Evolutionary conservation across 1,140 invertebrate genomes (phyloP).

Genomic region (Aphaenogaster rudis): DNA sequence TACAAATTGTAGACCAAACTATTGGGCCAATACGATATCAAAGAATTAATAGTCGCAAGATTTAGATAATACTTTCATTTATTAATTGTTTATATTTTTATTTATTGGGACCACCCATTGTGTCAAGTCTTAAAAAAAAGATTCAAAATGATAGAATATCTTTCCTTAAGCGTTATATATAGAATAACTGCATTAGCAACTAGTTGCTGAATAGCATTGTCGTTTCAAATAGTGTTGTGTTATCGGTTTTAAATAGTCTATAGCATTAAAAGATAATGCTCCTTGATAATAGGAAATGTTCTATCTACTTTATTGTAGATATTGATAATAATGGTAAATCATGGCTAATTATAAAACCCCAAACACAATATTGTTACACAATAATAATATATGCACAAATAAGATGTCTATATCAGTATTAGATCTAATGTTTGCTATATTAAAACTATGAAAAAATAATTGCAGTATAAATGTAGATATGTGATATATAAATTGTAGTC

Average conservation of each 20-base stretch:
- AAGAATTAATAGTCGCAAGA: conserved; percentile 14
- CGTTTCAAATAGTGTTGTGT: conserved; percentile 1
- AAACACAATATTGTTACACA: conserved; percentile 38
- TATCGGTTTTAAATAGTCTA: conserved; percentile 32
- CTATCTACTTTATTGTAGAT: conserved; percentile 17
- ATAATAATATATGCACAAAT: conserved; percentile 41
- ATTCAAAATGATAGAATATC: conserved; percentile 24
- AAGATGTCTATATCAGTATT: conserved; percentile 16
- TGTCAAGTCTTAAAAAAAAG: conserved; percentile 12
- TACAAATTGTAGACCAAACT: conserved; percentile 31
- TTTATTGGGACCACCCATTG: conserved; percentile 65
- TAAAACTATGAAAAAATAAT: conserved; percentile 22
- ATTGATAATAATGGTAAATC: conserved; percentile 42
- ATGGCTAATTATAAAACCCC: conserved; percentile 66
- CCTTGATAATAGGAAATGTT: conserved; percentile 7
- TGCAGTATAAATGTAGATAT: conserved; percentile 10
- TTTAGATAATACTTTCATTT: conserved; percentile 43
- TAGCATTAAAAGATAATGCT: conserved; percentile 15
- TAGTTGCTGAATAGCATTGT: conserved; percentile 21
- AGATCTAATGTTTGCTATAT: conserved; percentile 10
- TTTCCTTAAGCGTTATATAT: neutral
- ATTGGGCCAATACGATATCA: neutral
- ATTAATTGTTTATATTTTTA: conserved; percentile 54
- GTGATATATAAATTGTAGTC: conserved; percentile 21
- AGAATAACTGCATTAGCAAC: neutral